phyloP scores from a whole-genome alignment of 2,888 invertebrate species.

The Aricia artaxerxes region DNA sequence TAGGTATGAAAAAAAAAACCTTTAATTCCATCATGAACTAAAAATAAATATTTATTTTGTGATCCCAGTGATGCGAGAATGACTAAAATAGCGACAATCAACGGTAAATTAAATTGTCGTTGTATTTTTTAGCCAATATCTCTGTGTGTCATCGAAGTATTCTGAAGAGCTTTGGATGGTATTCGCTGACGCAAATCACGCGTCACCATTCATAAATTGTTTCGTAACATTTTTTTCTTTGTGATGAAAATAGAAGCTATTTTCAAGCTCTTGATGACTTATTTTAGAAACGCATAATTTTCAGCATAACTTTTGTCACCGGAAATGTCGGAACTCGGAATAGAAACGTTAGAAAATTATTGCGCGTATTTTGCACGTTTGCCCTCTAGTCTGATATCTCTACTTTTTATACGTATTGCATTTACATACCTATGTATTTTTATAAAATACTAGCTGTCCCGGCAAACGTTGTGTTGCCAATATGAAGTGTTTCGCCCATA shows the following conservation, averaged over 20 bases:
- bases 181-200: conserved; percentile 3
- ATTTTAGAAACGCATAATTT: conserved; percentile 11
- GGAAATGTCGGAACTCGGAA: too few relatives aligned
- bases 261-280: not conserved
- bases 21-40: not conserved
- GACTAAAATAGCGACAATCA: not conserved
- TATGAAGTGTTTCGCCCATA: too few relatives aligned
- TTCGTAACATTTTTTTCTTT: conserved; percentile 22
- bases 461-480: too few relatives aligned
- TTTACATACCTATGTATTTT: too few relatives aligned
- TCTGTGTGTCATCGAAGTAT: not conserved
- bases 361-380: too few relatives aligned
- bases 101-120: not conserved
- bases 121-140: not conserved
- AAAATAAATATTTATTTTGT: too few relatives aligned
- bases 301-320: not conserved
- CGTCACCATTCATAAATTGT: conserved; percentile 18
- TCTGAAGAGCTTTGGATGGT: conserved; percentile 8
- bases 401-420: too few relatives aligned
- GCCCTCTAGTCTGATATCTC: too few relatives aligned
- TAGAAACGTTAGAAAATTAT: too few relatives aligned
- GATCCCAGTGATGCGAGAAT: not conserved
- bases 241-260: not conserved
- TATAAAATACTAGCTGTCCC: too few relatives aligned
- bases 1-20: not conserved